Conservation (phyloP, 1,140 invertebrate species). For the Chironomus striatipennis region DNA sequence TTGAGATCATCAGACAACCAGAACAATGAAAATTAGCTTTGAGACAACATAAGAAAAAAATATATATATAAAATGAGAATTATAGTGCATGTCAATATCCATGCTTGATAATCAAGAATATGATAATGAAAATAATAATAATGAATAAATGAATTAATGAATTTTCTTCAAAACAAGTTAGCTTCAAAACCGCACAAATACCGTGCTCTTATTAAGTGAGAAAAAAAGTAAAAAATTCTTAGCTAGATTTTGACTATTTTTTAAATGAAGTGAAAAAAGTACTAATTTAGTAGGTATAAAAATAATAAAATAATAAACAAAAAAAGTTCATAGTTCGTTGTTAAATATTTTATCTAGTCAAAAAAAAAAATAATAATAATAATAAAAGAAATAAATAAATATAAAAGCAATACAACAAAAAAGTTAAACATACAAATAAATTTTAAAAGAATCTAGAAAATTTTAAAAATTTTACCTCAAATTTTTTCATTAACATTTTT, state of each 20-base stretch:
- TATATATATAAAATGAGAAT: not conserved
- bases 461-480: slow-evolving; percentile 11
- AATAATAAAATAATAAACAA: not conserved
- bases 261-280: slow-evolving; percentile 10
- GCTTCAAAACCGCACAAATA: slow-evolving; percentile 23
- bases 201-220: slow-evolving; percentile 15
- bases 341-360: slow-evolving; percentile 20
- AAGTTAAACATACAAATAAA: slow-evolving; percentile 17
- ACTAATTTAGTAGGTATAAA: not conserved
- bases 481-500: not conserved
- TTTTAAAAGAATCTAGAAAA: not conserved
- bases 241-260: slow-evolving; percentile 20
- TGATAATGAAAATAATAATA: not conserved
- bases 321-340: slow-evolving; percentile 18
- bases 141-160: slow-evolving; percentile 6
- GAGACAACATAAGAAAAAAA: not conserved
- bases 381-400: slow-evolving; percentile 7
- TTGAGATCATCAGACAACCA: too few species aligned
- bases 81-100: slow-evolving; percentile 6
- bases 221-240: slow-evolving; percentile 7
- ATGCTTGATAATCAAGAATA: slow-evolving; percentile 1
- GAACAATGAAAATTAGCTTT: not conserved
- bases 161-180: slow-evolving; percentile 20
- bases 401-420: slow-evolving; percentile 12
- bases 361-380: not conserved